Evolutionary conservation across 2,797 vertebrate species (phyloP), one percentile per base, ranked within the genome.

Genomic region (Melanotaenia maccullochi): DNA sequence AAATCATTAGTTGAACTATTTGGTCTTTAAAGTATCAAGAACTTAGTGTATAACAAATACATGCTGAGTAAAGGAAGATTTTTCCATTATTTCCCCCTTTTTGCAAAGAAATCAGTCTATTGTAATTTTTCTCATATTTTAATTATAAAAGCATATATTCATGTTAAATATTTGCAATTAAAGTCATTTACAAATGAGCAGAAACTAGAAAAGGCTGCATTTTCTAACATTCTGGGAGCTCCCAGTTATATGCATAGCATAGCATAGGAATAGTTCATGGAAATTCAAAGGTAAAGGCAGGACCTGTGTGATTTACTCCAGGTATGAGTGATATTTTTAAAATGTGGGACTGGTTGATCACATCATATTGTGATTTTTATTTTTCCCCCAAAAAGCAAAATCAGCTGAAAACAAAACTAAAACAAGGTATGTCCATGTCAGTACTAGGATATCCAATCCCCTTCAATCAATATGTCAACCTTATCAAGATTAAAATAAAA

Each of bases 91-190:
- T 51, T 22, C 3, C 9, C 44, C 6, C 6, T 1, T 51, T 22
- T 22, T 51, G 8, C 54, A 28, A 28, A 56, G 14, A 56, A 30
- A 28, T 13, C 25, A 30, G 14, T 55, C 24, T 24, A 8, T 18
- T 30, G 22, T 36, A 35, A 59, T 18, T 14, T 24, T 13, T 6
- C 0, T 68, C n/a, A 12, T 28, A 42, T 30, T 30, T 32, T 38
- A 35, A 12, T 42, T 13, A 52, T 57, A 24, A 18, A 38, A 25
- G 20, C 12, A 60, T 13, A 24, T 3, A 20, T 38, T 58, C 30
- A 30, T 35, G 30, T 75, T 42, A 64, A 24, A 68, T 47, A 60
- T 32, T 65, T 66, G 68, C 51, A 78, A 32, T 65, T 65, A 59
- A 18, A 61, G 49, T 52, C 11, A 14, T 52, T 52, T 25, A 24